Base-by-base conservation (phyloP, 2,113 vertebrate genomes). In the Lanius collurio region DNA sequence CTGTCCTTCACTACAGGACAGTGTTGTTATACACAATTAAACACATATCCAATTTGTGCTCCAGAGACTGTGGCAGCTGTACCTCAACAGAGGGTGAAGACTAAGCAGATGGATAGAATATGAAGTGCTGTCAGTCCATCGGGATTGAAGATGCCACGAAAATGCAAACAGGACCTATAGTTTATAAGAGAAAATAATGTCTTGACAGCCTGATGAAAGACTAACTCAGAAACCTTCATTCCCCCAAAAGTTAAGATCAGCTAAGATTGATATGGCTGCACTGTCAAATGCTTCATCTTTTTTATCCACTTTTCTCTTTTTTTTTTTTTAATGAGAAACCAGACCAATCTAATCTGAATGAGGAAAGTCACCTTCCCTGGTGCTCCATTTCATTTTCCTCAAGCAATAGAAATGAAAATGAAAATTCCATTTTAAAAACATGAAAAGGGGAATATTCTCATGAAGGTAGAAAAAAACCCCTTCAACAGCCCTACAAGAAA, bases 1-100 rank as follows among this genome's bases (percentile, higher is more conserved):
- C 93, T 90, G 71, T 87, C 93, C 90, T 87, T 94, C 88, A 84
- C 47, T 68, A 19, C 2, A 4, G 64, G 76, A 70, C 73, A 78
- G 56, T n/a, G 37, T 41, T 88, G 87, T 90, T 94, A 94, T 92
- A 94, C 56, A 81, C 85, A 95, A 90, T 97, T 96, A 93, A 96
- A 90, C 83, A 92, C 69, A 68, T 67, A 93, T 70, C 31, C 80
- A 83, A 52, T 93, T 95, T 92, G 87, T 86, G 73, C 94, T 95
- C 69, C 88, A 92, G 94, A 90, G 90, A 87, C 73, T 90, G 52
- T 90, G 88, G 92, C 85, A 94, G 73, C 76, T 95, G 71, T 56
- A 94, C 68, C 75, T 95, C 94, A 87, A 57, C 24, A 93, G 47
- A 94, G 68, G 47, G 24, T 59, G 56, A 93, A 90, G 71, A 74